Base-by-base conservation (phyloP, 1,140 invertebrate genomes). In the Batillaria attramentaria region DNA sequence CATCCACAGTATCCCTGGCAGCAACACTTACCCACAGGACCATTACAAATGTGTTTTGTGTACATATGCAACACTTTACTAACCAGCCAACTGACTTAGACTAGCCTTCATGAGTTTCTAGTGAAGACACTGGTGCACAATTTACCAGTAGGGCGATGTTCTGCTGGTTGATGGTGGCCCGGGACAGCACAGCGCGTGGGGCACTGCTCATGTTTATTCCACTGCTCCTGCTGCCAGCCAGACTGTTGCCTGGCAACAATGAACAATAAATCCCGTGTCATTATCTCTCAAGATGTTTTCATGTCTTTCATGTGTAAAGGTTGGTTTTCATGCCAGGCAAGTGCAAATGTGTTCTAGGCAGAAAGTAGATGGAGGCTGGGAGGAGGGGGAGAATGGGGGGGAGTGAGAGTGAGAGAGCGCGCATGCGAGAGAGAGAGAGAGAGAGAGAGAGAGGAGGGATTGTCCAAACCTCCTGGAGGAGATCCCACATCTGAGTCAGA, bases 401-500 rank as follows among this genome's bases (percentile, higher is more conserved):
- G n/a, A n/a, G 57, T 6, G 6, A 60, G 24, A 60, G 20, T n/a
- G 31, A 60, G 5, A 60, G 57, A 8, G 24, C 24, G 24, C 6
- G 31, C 57, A 60, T n/a, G 6, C 8, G 5, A 60, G 20, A 60
- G 57, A 60, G 6, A 20, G 6, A 60, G 57, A 6, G 24, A 60
- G 6, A 24, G 57, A 60, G 8, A 60, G 57, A 60, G 6, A n/a
- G 24, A 24, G 24, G 31, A 60, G 33, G n/a, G n/a, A 42, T 3
- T 20, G 43, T 60, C 88, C 90, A 91, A 92, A 97, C 97, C 96
- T 95, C 97, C 97, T 3, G 96, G 96, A 8, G 96, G 96, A 46
- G 97, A 94, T 91, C 95, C 97, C 68, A 98, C 91, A 91, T 98
- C 97, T 3, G 97, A 98, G 90, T 98, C 97, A 5, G 97, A 98